phyloP scores from a whole-genome alignment of 2,888 invertebrate genomes.

The Dryococelus australis region DNA sequence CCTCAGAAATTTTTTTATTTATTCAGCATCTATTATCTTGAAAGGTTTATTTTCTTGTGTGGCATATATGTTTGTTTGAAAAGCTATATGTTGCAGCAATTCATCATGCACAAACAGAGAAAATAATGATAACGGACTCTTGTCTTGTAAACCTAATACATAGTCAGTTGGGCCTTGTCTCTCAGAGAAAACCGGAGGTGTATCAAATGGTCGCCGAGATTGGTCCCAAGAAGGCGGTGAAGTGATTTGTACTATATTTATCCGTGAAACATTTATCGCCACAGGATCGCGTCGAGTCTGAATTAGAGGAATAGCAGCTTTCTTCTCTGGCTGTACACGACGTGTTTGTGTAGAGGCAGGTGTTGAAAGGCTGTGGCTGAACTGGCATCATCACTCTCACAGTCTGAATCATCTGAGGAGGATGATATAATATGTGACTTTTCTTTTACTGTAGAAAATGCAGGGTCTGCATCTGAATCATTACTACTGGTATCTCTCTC shows the following conservation, averaged over 20 bases:
- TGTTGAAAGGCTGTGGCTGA: background rate
- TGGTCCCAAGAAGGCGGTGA: background rate
- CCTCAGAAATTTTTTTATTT: slow-evolving; percentile 27
- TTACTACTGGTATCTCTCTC: background rate
- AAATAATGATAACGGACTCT: background rate
- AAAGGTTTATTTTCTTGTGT: slow-evolving; percentile 20
- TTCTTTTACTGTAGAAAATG: background rate
- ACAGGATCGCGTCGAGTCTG: background rate
- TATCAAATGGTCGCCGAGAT: background rate
- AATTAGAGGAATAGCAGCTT: background rate
- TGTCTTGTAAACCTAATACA: background rate
- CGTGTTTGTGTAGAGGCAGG: background rate
- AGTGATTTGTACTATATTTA: background rate
- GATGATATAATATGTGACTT: background rate
- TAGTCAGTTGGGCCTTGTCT: slow-evolving; percentile 9
- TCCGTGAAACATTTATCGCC: background rate
- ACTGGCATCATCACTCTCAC: slow-evolving; percentile 6
- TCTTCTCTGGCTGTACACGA: background rate
- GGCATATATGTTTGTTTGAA: slow-evolving; percentile 32
- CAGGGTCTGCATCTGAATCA: background rate
- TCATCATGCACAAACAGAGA: background rate
- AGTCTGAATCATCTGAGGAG: slow-evolving; percentile 12
- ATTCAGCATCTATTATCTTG: slow-evolving; percentile 13
- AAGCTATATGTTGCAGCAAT: background rate
- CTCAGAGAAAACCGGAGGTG: background rate